Evolutionary conservation across 92 coral and sea anemone species (phyloP).

Genomic region (Anthopleura xanthogrammica): DNA sequence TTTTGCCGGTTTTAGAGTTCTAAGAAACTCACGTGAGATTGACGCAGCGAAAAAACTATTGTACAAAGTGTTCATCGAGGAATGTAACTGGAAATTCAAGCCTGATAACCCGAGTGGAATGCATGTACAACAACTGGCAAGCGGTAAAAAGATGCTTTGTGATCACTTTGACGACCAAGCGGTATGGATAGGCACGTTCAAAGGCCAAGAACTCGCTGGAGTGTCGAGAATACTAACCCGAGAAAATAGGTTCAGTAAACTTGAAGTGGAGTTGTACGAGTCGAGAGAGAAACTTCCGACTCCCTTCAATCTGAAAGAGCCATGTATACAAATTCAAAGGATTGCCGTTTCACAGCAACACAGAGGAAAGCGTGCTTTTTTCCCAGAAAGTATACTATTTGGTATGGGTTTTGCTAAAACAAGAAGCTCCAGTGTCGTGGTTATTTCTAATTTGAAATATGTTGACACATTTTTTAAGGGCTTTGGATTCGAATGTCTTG

Average conservation of each 20-base stretch:
- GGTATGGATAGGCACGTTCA: slow-evolving; percentile 27
- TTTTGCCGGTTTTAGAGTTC: slow-evolving; percentile 9
- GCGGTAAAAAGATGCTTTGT: slow-evolving; percentile 33
- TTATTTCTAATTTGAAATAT: not conserved
- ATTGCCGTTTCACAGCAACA: not conserved
- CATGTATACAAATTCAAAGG: not conserved
- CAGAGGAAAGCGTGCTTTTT: not conserved
- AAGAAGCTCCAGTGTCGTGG: not conserved
- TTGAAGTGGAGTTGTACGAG: slow-evolving; percentile 34
- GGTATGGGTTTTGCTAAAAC: not conserved
- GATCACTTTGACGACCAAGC: slow-evolving; percentile 38
- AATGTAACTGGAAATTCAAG: slow-evolving; percentile 21
- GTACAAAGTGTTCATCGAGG: slow-evolving; percentile 34
- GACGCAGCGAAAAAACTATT: slow-evolving; percentile 23
- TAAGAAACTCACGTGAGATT: slow-evolving; percentile 19
- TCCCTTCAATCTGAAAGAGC: not conserved
- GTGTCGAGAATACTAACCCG: slow-evolving; percentile 21
- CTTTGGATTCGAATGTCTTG: too few relatives aligned
- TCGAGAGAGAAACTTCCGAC: not conserved
- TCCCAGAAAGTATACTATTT: not conserved
- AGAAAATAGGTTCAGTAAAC: slow-evolving; percentile 29
- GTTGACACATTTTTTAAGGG: not conserved
- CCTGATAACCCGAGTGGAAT: slow-evolving; percentile 27
- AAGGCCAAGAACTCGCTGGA: slow-evolving; percentile 14
- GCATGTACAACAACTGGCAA: slow-evolving; percentile 10